These are phyloP conservation scores for Megaceryle maxima DNA, from an alignment of 2,113 vertebrate genomes.

Conservation along the genomic window DNA sequence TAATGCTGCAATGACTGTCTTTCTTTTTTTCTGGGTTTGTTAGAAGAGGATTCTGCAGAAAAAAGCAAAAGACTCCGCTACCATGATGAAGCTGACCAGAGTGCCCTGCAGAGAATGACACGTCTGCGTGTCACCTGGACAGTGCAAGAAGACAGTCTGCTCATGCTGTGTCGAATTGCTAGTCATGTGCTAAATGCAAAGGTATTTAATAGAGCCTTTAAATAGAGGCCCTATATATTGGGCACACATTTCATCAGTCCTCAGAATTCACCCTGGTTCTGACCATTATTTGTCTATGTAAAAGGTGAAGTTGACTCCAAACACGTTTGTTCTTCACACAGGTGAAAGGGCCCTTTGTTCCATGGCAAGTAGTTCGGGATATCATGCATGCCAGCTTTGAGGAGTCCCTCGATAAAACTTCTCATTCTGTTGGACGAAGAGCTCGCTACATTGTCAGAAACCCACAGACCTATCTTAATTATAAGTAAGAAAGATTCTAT, in stretches of 20 bases:
- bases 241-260: not conserved
- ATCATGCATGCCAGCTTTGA: slow-evolving; percentile 89
- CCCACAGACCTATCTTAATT: slow-evolving; percentile 91
- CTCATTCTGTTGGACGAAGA: slow-evolving; percentile 86
- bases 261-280: not conserved
- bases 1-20: not conserved
- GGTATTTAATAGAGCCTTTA: slow-evolving; percentile 53
- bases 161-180: slow-evolving; percentile 93
- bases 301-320: not conserved
- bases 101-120: slow-evolving; percentile 90
- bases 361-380: slow-evolving; percentile 91
- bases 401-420: slow-evolving; percentile 92
- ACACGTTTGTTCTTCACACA: slow-evolving; percentile 19
- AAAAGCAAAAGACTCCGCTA: slow-evolving; percentile 75
- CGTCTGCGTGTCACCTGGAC: slow-evolving; percentile 90
- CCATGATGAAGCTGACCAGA: slow-evolving; percentile 89
- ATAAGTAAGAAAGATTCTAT: slow-evolving; percentile 77
- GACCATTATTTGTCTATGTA: fast-evolving
- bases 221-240: fast-evolving
- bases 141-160: slow-evolving; percentile 88
- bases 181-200: slow-evolving; percentile 90
- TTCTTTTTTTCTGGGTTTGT: not conserved
- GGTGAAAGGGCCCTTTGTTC: slow-evolving; percentile 89
- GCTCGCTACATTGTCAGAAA: slow-evolving; percentile 93
- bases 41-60: slow-evolving; percentile 19